These are phyloP conservation scores for Eriosoma lanigerum DNA, from an alignment of 1,140 invertebrate species.

Conservation along the genomic window DNA sequence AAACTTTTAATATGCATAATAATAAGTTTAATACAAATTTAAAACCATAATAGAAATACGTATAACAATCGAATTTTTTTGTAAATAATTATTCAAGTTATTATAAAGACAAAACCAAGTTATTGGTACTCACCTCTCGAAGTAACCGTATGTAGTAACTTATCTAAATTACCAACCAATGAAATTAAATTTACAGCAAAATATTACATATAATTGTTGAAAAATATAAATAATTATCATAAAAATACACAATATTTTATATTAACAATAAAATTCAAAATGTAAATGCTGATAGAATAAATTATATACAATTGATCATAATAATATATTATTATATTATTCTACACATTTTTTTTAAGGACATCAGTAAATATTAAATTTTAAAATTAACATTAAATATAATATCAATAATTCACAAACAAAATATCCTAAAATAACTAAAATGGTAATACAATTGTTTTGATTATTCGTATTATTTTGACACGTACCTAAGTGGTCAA, in stretches of 20 bases:
- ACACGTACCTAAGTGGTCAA: not conserved
- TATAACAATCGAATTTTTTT: no score
- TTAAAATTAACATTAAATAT: slow-evolving; percentile 25
- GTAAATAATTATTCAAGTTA: no score
- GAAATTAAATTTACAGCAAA: not conserved
- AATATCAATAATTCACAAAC: not conserved
- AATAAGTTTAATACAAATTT: no score
- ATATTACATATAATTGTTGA: not conserved
- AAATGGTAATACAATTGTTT: slow-evolving; percentile 25
- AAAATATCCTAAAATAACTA: slow-evolving; percentile 23
- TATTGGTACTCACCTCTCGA: not conserved
- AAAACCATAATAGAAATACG: no score
- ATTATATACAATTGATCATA: not conserved
- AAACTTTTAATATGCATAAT: no score
- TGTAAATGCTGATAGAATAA: slow-evolving; percentile 2
- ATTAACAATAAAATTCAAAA: not conserved
- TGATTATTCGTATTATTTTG: slow-evolving; percentile 15
- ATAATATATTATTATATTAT: not conserved
- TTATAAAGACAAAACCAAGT: no score
- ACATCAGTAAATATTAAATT: not conserved
- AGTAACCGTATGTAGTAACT: not conserved
- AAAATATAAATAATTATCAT: not conserved
- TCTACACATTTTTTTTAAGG: not conserved
- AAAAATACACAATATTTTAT: not conserved
- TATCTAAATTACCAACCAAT: not conserved